These are phyloP conservation scores for Corythucha ciliata DNA, from an alignment of 2,888 invertebrate species.

Conservation along the genomic window DNA sequence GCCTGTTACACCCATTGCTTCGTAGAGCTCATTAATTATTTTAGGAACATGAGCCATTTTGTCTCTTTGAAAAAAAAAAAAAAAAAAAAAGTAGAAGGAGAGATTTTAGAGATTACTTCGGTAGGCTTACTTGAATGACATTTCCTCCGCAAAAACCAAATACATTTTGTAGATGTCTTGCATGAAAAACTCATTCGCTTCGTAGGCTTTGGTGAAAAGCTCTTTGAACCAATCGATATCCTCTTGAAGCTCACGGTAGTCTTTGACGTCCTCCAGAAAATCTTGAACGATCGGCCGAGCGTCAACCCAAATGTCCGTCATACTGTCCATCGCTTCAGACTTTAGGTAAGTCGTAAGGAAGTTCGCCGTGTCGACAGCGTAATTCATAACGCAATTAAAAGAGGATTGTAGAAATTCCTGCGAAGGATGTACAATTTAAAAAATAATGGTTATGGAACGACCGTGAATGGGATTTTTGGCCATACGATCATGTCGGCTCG, in stretches of 20 bases:
- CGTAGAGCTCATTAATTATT: constrained; percentile 73
- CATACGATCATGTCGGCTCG: constrained; percentile 51
- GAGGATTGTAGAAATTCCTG: constrained; percentile 22
- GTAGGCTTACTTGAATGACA: constrained; percentile 51
- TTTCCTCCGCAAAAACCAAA: constrained; percentile 62
- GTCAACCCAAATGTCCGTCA: constrained; percentile 64
- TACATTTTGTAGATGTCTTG: constrained; percentile 64
- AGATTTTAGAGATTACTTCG: neutral
- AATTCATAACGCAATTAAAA: constrained; percentile 30
- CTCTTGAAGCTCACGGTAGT: constrained; percentile 51
- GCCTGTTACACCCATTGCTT: constrained; percentile 76
- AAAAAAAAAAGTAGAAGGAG: neutral
- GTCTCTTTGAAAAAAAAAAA: constrained; percentile 29
- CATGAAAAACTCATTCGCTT: constrained; percentile 73
- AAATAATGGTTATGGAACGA: neutral
- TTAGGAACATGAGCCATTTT: constrained; percentile 67
- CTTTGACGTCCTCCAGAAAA: constrained; percentile 59
- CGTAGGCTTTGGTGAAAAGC: constrained; percentile 67
- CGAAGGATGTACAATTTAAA: neutral
- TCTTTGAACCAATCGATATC: constrained; percentile 59
- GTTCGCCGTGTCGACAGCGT: constrained; percentile 41
- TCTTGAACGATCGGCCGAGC: constrained; percentile 59
- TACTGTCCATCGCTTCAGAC: constrained; percentile 57
- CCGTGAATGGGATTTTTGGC: neutral
- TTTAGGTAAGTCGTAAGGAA: constrained; percentile 59